Evolutionary conservation across 2,797 vertebrate species (phyloP).

Genomic region (Coranthus polyacanthus): DNA sequence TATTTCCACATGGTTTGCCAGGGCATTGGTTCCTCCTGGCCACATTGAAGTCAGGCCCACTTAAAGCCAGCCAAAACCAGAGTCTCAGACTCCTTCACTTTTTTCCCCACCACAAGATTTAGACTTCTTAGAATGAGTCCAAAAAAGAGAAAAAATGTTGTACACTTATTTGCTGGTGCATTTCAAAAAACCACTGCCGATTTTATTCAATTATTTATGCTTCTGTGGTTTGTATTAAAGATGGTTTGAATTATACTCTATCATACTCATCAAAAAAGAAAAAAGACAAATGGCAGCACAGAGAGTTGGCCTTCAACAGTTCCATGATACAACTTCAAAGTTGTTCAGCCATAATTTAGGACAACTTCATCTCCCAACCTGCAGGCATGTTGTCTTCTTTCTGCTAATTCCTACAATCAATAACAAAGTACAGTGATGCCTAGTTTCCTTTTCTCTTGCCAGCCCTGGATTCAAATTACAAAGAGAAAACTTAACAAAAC

Average conservation of each 20-base stretch:
- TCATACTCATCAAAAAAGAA: slow-evolving; percentile 60
- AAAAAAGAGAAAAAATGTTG: slow-evolving; percentile 71
- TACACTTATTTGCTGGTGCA: slow-evolving; percentile 82
- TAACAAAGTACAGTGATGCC: slow-evolving; percentile 65
- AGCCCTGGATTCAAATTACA: slow-evolving; percentile 67
- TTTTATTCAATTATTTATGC: slow-evolving; percentile 88
- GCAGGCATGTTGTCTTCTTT: slow-evolving; percentile 71
- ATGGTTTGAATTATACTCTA: slow-evolving; percentile 81
- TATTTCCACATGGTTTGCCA: slow-evolving; percentile 77
- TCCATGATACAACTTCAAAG: slow-evolving; percentile 77
- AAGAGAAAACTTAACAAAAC: slow-evolving; percentile 31
- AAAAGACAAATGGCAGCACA: slow-evolving; percentile 22
- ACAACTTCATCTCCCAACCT: slow-evolving; percentile 73
- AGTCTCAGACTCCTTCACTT: slow-evolving; percentile 71
- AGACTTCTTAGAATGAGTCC: slow-evolving; percentile 66
- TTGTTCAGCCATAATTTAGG: slow-evolving; percentile 69
- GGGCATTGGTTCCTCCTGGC: slow-evolving; percentile 64
- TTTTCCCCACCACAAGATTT: slow-evolving; percentile 69
- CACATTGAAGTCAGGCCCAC: slow-evolving; percentile 75
- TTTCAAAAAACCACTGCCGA: slow-evolving; percentile 77
- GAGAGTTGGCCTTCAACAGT: slow-evolving; percentile 48
- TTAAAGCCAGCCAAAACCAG: slow-evolving; percentile 72
- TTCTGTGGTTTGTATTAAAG: slow-evolving; percentile 82
- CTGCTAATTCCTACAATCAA: slow-evolving; percentile 75
- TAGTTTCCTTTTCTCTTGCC: slow-evolving; percentile 57